Evolutionary conservation across 2,113 vertebrate species (phyloP).

Genomic region (Rhabdornis inornatus): DNA sequence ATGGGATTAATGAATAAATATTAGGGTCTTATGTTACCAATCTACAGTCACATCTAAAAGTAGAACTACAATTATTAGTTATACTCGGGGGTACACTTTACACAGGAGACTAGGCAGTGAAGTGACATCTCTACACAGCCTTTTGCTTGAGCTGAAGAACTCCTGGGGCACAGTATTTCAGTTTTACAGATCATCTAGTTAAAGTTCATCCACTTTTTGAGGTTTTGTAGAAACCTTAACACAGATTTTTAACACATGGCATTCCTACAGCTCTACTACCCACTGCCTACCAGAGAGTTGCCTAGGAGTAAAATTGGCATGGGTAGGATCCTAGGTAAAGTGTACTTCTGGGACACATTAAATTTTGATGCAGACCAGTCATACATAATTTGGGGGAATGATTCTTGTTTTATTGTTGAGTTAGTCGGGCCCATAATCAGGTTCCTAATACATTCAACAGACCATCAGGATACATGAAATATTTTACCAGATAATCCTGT

Average conservation of each 20-base stretch:
- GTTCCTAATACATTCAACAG: conserved; percentile 49
- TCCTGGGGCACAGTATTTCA: not conserved
- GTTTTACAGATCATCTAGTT: not conserved
- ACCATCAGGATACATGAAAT: conserved; percentile 57
- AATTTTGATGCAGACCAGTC: not conserved
- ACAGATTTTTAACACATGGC: accelerated
- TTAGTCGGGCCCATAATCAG: conserved; percentile 35
- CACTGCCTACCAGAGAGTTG: not conserved
- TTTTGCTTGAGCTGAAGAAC: not conserved
- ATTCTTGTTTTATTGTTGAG: not conserved
- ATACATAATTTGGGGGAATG: not conserved
- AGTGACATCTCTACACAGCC: not conserved
- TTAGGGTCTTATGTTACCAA: not conserved
- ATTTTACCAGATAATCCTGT: conserved; percentile 65
- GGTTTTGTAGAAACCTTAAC: not conserved
- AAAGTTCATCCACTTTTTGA: not conserved
- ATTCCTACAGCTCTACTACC: not conserved
- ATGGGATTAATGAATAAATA: conserved; percentile 36
- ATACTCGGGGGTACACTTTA: not conserved
- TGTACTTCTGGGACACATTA: not conserved
- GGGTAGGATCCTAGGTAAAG: not conserved
- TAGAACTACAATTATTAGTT: not conserved
- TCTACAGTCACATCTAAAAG: not conserved
- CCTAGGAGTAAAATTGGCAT: not conserved
- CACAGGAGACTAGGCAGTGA: not conserved